Base-by-base conservation (phyloP, 2,113 vertebrate genomes). In the Atlantisia rogersi region DNA sequence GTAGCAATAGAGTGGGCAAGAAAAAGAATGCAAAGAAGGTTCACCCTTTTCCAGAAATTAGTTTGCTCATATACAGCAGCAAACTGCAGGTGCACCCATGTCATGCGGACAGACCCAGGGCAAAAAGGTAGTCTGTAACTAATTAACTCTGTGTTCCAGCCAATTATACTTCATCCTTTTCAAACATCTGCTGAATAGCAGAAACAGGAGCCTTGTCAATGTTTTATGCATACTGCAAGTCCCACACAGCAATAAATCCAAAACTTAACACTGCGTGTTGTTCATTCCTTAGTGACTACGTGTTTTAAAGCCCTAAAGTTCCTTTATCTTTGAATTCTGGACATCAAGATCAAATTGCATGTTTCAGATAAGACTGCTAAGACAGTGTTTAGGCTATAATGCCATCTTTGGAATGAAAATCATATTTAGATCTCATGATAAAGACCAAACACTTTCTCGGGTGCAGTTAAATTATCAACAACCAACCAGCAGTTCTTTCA, bases 101-200 rank as follows among this genome's bases (percentile, higher is more conserved):
- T 95, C 19, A 2, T 15, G 75, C 2, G 9, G 90, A 74, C 42
- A 84, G 90, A 93, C 82, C 89, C 78, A 64, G 88, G 95, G 97
- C 96, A 97, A 92, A 74, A 91, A 90, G 94, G 92, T 86, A 88
- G 59, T 79, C 93, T 94, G 93, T 92, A 97, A 90, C 84, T 97
- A 95, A 97, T 98, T 97, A 97, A 94, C 92, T 97, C 94, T 9
- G 2, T 82, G 88, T 94, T 95, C 90, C 44, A 79, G 88, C 87
- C 96, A 96, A 89, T 97, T 98, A 82, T 75, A 83, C 82, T 67
- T 94, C 96, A 86, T 90, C 92, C 85, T 96, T 79, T 88, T 88
- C 96, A 97, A 93, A 94, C 94, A 96, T 94, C 97, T 98, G 96
- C 96, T 91, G 92, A 97, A 82, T 13, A 94, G 95, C 96, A 95